These are phyloP conservation scores for Brachyalestes nurse DNA, from an alignment of 2,797 vertebrate species.

Conservation along the genomic window DNA sequence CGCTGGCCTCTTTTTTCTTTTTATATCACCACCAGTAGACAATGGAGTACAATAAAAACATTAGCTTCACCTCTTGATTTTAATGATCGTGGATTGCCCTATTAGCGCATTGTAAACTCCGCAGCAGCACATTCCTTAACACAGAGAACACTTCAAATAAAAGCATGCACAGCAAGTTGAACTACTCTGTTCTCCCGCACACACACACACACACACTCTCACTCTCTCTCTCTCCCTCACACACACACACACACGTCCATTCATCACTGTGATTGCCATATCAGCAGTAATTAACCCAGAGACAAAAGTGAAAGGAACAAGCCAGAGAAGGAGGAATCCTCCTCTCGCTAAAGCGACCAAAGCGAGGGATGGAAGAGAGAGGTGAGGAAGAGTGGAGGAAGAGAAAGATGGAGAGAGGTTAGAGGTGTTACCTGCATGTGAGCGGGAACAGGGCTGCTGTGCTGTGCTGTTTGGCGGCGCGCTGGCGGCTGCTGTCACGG, in stretches of 20 bases:
- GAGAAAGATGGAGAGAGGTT: constrained; percentile 63
- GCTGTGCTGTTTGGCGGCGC: constrained; percentile 59
- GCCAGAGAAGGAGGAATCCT: constrained; percentile 57
- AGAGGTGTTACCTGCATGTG: constrained; percentile 91
- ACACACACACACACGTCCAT: constrained; percentile 37
- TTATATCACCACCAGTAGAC: constrained; percentile 61
- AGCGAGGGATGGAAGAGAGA: constrained; percentile 25
- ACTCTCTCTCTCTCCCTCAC: constrained; percentile 12
- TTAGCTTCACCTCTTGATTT: constrained; percentile 52
- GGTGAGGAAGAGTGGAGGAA: constrained; percentile 70
- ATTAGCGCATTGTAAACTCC: constrained; percentile 58
- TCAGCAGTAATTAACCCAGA: constrained; percentile 79
- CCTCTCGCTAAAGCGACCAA: constrained; percentile 6
- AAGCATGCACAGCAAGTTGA: constrained; percentile 47
- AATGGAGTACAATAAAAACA: constrained; percentile 59
- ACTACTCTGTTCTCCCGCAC: constrained; percentile 45
- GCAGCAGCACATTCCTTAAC: constrained; percentile 38
- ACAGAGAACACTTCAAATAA: constrained; percentile 36
- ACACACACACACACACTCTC: constrained; percentile 22
- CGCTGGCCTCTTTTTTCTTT: constrained; percentile 58
- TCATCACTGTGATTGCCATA: constrained; percentile 67
- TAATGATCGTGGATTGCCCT: constrained; percentile 65
- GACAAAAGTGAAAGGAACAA: constrained; percentile 64
- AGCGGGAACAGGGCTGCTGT: constrained; percentile 67
- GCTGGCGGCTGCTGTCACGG: constrained; percentile 81